Base-by-base conservation (phyloP, 2,113 vertebrate species). In the Eretmochelys imbricata region DNA sequence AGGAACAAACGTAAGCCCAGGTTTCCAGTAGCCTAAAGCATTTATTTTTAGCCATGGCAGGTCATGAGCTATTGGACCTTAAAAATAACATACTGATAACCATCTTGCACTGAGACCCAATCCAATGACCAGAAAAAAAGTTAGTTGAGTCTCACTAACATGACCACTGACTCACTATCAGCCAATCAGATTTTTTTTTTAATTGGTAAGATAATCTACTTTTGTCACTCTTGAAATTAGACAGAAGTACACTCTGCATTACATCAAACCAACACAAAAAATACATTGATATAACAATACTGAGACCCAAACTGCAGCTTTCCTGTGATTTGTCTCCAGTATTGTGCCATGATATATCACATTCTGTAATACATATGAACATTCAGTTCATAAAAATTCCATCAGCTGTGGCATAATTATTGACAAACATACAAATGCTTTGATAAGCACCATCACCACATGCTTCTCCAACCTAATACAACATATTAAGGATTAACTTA, bases 401-500 rank as follows among this genome's bases (percentile, higher is more conserved):
- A 87, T 54, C 80, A 93, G 79, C 10, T 0, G 0, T 25, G 9
- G 48, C 35, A 87, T 4, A 93, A 38, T 5, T 62, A 55, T 35
- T 94, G 75, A 89, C 6, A 94, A 91, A 90, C 2, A 65, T 19
- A 89, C 17, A 57, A 81, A 94, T 93, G 8, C 20, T 80, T 78
- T 50, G 42, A 91, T 92, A 49, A 84, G 54, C 12, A 89, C 50
- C 31, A 69, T 27, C 76, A 48, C 19, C 79, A 35, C 50, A 22
- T 3, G 48, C 4, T 5, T 27, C 82, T 48, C 62, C 48, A 85
- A 50, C 59, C 69, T 20, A n/a, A 89, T n/a, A 92, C 35, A 29
- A 1, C 88, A 90, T 84, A 91, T 46, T 13, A 89, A 87, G 65
- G 69, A 84, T 87, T 62, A 90, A 99, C 99, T 99, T 98, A 99